Base-by-base conservation (phyloP, 1,140 invertebrate species). In the Diuraphis noxia region DNA sequence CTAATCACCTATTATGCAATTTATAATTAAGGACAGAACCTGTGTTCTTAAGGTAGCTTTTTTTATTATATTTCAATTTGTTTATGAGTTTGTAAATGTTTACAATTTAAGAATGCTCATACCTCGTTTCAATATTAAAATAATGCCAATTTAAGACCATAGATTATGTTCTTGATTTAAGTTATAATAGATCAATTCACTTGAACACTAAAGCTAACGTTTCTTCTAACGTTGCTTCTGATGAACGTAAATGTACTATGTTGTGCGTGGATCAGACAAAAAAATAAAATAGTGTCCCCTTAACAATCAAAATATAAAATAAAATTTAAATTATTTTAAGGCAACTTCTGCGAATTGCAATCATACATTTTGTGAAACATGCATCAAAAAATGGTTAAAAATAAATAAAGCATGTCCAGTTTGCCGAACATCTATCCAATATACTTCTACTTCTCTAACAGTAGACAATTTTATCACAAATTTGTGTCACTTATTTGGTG, bases 301-400 rank as follows among this genome's bases (percentile, higher is more conserved):
- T 43, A 43, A 43, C 8, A 43, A 43, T 10, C 41, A 10, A 43
- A 63, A 25, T 63, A 7, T 79, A 38, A 40, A 40, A 82, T 40
- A 13, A 79, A n/a, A 84, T 82, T 41, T 41, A 30, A 92, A 92
- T 88, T 92, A 92, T 93, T 93, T 93, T 38, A 91, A 95, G 94
- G 96, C 97, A 0, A 96, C 95, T 34, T 96, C 96, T 0, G 93
- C 97, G 9, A 96, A 95, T 93, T 98, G 97, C 93, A 95, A 95
- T 1, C 97, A 98, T 92, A 96, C 96, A 3, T 97, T 97, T 93
- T 98, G 97, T 93, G 94, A 95, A 49, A 94, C 95, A 92, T 98
- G 97, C 93, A 97, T 98, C 49, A 93, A 94, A 0, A 93, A 94
- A 86, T 98, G 97, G 97, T 95, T 95, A 92, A 96, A 95, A 81